A percentile compares a stretch with the other conserved stretches of the same genome.
Conservation (phyloP, 2,113 vertebrate genomes). For the Phyllostomus discolor region DNA sequence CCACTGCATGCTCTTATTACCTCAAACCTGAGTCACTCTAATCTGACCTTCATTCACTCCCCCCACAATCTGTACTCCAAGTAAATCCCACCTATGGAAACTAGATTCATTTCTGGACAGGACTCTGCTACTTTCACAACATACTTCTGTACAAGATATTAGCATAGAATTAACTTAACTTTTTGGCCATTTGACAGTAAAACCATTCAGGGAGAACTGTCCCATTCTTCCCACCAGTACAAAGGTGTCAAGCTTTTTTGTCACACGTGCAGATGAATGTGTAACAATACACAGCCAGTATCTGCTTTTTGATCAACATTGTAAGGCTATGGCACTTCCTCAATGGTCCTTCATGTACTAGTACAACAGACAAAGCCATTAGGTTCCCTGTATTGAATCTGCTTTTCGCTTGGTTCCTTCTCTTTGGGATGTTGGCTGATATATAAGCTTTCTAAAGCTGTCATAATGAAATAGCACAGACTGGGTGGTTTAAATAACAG, state of each 20-base stretch:
- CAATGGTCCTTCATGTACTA: not conserved
- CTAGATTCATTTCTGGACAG: not conserved
- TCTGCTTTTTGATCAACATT: not conserved
- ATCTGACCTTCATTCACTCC: not conserved
- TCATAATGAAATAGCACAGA: not conserved
- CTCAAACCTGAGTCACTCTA: not conserved
- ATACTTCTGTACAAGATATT: not conserved
- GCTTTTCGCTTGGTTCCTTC: not conserved
- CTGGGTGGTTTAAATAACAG: not conserved
- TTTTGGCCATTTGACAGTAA: not conserved
- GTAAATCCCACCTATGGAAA: not conserved
- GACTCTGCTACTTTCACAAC: not conserved
- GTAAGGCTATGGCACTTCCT: not conserved
- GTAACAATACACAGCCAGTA: not conserved
- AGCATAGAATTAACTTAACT: not conserved
- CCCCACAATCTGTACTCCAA: not conserved
- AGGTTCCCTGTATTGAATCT: not conserved
- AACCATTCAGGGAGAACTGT: not conserved
- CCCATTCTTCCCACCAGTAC: not conserved
- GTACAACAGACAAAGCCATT: not conserved
- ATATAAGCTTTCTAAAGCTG: not conserved
- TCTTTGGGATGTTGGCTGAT: not conserved
- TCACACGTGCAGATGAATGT: not conserved
- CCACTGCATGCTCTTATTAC: not conserved
- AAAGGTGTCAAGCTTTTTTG: not conserved